Evolutionary conservation across 1,140 invertebrate genomes (phyloP), one percentile per base, ranked within the genome.

Genomic region (Eriosoma lanigerum): DNA sequence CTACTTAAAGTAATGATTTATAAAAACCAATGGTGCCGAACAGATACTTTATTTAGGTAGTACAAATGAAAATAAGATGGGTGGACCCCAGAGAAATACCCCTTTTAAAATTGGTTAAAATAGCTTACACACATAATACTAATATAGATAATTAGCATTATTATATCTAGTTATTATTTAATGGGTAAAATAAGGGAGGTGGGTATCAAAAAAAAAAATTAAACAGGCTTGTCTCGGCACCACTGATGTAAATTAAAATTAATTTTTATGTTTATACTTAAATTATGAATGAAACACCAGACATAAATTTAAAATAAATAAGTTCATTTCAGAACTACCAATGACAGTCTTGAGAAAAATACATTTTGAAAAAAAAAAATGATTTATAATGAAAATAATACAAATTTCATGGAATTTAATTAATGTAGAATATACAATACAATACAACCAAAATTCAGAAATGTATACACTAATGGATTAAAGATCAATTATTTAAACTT

Each of bases 311-410:
- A 62, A 78, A 78, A 78, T 78, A 62, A 75, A 60, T 78, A 46
- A 78, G 54, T 60, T 21, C n/a, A 58, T 58, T 58, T 58, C 15
- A 26, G 72, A 24, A 62, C 75, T 26, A 46, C 48, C 21, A 62
- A 60, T 62, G 56, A 78, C 75, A 78, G 75, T 78, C 75, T 78
- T 78, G 38, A 60, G 10, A 78, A 62, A 78, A n/a, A 46, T 26
- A 78, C 38, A 62, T 46, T 46, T 44, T 10, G 24, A 78, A 46
- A 78, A 26, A 60, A 4, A 26, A 44, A 56, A 15, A n/a, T 56
- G 15, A n/a, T 21, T 52, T 46, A 19, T n/a, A 72, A 72, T 29
- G 0, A 24, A 26, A 62, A 29, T 72, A 72, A 72, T 50, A 50
- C 21, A 50, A 72, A 52, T 75, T 56, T 48, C 21, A 12, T 24